These are phyloP conservation scores for Butorides virescens DNA, from an alignment of 2,113 vertebrate species.

Conservation along the genomic window DNA sequence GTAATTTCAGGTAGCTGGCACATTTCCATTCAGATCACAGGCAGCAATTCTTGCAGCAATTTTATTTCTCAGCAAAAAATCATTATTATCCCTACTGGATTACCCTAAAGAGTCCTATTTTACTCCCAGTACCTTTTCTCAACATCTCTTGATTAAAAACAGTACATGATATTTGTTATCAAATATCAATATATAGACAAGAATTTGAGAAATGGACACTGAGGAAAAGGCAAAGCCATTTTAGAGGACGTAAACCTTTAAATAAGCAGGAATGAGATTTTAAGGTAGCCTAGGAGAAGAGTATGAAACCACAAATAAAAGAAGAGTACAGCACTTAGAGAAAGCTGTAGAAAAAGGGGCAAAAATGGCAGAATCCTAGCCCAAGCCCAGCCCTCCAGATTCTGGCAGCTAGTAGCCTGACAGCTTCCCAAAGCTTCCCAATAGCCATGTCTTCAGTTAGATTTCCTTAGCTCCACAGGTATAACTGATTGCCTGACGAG, in stretches of 20 bases:
- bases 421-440: neutral
- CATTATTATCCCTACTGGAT: constrained; percentile 51
- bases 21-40: constrained; percentile 28
- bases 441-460: neutral
- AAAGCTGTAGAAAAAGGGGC: neutral
- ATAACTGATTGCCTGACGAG: neutral
- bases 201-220: constrained; percentile 32
- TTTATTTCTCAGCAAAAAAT: constrained; percentile 63
- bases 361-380: neutral
- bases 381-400: neutral
- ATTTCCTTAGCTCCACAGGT: neutral
- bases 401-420: neutral
- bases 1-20: neutral
- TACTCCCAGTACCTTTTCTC: constrained; percentile 43
- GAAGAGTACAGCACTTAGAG: neutral
- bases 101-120: constrained; percentile 44
- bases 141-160: constrained; percentile 66
- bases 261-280: constrained; percentile 14
- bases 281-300: neutral
- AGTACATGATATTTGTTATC: constrained; percentile 60
- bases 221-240: neutral
- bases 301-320: neutral
- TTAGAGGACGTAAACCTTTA: constrained; percentile 6
- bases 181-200: constrained; percentile 65
- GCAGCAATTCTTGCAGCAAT: neutral